A percentile compares a stretch with the other conserved stretches of the same genome.
Conservation (phyloP, 2,888 invertebrate species). For the Petrophora chlorosata region DNA sequence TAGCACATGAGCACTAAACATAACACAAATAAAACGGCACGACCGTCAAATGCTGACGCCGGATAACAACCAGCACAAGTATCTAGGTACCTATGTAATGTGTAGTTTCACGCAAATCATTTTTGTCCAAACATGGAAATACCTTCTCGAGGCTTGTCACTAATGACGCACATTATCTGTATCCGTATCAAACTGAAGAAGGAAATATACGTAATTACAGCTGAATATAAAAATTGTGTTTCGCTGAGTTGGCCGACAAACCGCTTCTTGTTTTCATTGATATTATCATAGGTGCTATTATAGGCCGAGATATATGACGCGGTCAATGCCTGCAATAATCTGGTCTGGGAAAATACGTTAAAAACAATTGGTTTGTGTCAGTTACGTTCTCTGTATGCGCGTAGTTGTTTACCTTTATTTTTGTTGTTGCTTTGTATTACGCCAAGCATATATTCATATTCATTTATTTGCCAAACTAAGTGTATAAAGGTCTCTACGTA, state of each 20-base stretch:
- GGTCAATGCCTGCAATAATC: neutral
- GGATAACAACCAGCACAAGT: neutral
- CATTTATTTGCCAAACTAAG: too few relatives aligned
- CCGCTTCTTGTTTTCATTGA: neutral
- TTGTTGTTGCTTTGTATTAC: neutral
- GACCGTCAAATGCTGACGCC: neutral
- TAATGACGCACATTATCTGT: conserved; percentile 10
- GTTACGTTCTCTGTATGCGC: neutral
- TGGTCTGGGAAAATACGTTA: neutral
- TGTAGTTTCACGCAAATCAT: neutral
- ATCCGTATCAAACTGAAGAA: conserved; percentile 1
- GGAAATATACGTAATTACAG: too few relatives aligned
- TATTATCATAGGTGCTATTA: neutral
- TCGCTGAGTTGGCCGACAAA: neutral
- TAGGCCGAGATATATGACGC: neutral
- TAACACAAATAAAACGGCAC: neutral
- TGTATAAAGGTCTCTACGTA: too few relatives aligned
- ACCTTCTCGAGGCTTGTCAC: neutral
- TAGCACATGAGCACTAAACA: neutral
- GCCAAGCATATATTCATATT: neutral
- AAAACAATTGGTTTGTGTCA: neutral
- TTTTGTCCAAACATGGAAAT: conserved; percentile 1
- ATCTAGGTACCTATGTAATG: neutral
- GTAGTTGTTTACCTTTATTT: neutral
- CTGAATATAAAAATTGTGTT: too few relatives aligned